Evolutionary conservation across 2,888 invertebrate species (phyloP), one percentile per base, ranked within the genome.

Genomic region (Mechanitis mazaeus): DNA sequence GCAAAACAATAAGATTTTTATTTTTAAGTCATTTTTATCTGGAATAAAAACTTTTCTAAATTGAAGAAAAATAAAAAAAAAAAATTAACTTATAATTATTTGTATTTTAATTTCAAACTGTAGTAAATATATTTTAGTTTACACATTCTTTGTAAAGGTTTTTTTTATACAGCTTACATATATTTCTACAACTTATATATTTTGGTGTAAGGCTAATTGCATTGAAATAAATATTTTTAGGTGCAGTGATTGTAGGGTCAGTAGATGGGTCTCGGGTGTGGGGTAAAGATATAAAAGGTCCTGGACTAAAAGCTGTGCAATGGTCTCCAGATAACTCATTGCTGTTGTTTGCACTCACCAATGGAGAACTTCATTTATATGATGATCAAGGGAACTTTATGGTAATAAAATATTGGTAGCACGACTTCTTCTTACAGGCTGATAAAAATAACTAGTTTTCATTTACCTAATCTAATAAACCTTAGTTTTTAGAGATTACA

Each of bases 241-340:
- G 97, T 59, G 96, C 96, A 61, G 96, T 98, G 2, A 98, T 98
- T 73, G 95, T 97, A 60, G 99, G 99, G 0, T 97, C 98, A 7
- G 97, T 98, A 0, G 99, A 99, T 87, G 99, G 99, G 0, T 98
- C 98, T 76, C 92, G 99, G 66, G 96, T 99, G 45, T 99, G 99
- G 98, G 98, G 98, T 3, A 99, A 98, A 83, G 99, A 99, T 77
- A 89, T 99, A 33, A 97, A 98, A 84, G 95, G 95, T 20, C 92
- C 95, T 0, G 93, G 94, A 33, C 85, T 98, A 31, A 92, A 94
- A 33, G 94, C 94, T 20, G 97, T 98, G 0, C 97, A 97, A 85
- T 99, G 99, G 99, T 98, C 98, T 11, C 98, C 98, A 0, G 98
- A 98, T 82, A 96, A 96, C 59, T 94, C 95, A 67, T 91, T 97